Evolutionary conservation across 2,888 invertebrate species (phyloP), one percentile per base, ranked within the genome.

Genomic region (Caenorhabditis sp.): DNA sequence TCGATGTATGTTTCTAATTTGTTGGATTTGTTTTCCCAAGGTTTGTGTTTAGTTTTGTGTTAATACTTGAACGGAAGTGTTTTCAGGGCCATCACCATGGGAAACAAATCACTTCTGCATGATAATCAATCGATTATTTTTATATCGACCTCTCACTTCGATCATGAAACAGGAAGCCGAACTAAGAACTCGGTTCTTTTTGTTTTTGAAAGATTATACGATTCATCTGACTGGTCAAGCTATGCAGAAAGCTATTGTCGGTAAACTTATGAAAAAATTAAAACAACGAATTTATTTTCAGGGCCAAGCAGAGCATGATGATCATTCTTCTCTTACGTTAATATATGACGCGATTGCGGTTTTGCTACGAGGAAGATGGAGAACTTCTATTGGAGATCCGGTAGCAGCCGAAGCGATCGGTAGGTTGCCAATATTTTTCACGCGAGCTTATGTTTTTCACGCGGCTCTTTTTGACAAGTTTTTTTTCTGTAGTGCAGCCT

Each of bases 41-140:
- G 69, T 69, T 10, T 12, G 73, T 58, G 36, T 49, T 43, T 12
- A 53, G 53, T 53, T 53, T 53, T 5, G 21, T 6, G 6, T 6
- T 19, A 53, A 53, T 53, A n/a, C n/a, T n/a, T n/a, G n/a, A n/a
- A n/a, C n/a, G n/a, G n/a, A n/a, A n/a, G n/a, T n/a, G 8, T 53
- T 10, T 43, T 43, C 67, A 65, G 82, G 81, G 36, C 78, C 92
- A 23, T 90, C 90, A 64, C 91, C 91, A 76, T 90, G 91, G 72
- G 93, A 93, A 88, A 91, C 92, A 1, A 89, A 92, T 66, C 92
- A 92, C 2, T 90, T 93, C 59, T 91, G 92, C 37, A 91, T 91
- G 83, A 91, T 92, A 58, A 90, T 92, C 58, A 90, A 91, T 73
- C 92, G 92, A 84, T 86, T 93, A 23, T 89, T 91, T 88, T 91